Conservation (phyloP, 2,113 vertebrate genomes). For the Phoenicopterus ruber region DNA sequence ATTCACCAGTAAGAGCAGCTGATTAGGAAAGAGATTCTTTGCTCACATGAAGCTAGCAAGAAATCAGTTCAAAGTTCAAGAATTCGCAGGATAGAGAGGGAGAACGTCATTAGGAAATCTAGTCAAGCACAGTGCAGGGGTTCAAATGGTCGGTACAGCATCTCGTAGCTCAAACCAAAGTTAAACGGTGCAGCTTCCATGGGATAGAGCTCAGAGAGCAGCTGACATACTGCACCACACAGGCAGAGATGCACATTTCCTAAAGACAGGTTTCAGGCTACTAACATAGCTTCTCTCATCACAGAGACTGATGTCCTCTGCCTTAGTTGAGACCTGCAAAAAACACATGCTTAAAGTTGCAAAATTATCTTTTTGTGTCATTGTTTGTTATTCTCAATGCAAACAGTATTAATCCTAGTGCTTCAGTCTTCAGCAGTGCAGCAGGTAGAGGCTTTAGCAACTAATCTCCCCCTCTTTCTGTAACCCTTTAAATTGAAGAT, state of each 20-base stretch:
- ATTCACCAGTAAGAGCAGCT: not conserved
- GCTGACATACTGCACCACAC: not conserved
- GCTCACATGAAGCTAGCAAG: not conserved
- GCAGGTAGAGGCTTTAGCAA: not conserved
- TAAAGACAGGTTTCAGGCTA: not conserved
- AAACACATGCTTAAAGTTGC: not conserved
- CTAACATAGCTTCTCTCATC: not conserved
- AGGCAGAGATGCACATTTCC: not conserved
- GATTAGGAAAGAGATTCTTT: not conserved
- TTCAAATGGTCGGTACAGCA: not conserved
- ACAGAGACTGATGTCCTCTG: not conserved
- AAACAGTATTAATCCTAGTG: not conserved
- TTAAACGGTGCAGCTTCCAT: not conserved
- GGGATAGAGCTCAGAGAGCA: not conserved
- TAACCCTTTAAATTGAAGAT: slow-evolving; percentile 18
- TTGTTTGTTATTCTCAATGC: not conserved
- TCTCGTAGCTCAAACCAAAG: not conserved
- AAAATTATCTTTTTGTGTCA: not conserved
- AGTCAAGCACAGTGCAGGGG: not conserved
- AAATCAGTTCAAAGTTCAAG: not conserved
- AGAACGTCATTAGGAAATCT: not conserved
- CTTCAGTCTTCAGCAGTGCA: not conserved
- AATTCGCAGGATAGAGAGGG: not conserved
- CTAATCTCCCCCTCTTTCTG: not conserved
- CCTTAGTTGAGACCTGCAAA: not conserved